Conservation (phyloP, 2,888 invertebrate species). For the Pseudanteris insignis region DNA sequence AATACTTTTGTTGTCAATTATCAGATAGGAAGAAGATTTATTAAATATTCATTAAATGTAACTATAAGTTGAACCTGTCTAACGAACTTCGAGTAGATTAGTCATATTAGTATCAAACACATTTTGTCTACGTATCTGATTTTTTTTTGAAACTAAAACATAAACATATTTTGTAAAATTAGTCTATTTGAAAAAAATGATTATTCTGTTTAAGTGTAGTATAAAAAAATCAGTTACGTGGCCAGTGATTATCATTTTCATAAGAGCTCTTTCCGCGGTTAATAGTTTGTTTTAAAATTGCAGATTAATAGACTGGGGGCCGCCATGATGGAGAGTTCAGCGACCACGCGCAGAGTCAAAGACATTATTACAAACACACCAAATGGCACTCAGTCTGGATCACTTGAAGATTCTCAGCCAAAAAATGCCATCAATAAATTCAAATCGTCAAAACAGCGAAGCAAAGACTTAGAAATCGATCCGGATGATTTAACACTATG, state of each 20-base stretch:
- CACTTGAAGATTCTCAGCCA: constrained; percentile 29
- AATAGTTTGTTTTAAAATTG: constrained; percentile 4
- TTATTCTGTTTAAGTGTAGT: too few species aligned
- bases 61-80: too few species aligned
- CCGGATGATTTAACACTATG: constrained; percentile 61
- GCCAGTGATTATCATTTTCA: not conserved
- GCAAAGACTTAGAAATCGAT: constrained; percentile 50
- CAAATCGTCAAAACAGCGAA: constrained; percentile 37
- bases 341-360: constrained; percentile 57
- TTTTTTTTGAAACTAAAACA: too few species aligned
- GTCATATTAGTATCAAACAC: too few species aligned
- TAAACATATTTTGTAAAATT: too few species aligned
- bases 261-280: not conserved
- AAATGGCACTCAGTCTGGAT: constrained; percentile 47
- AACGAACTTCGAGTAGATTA: too few species aligned
- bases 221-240: constrained; percentile 1
- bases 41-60: too few species aligned
- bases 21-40: too few species aligned
- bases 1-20: too few species aligned
- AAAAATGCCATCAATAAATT: constrained; percentile 26
- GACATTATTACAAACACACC: constrained; percentile 48
- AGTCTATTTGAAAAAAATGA: too few species aligned
- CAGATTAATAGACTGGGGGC: constrained; percentile 57
- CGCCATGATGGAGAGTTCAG: constrained; percentile 58
- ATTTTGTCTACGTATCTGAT: too few species aligned